phyloP scores from a whole-genome alignment of 30 jellyfish, hydroid and myxozoan species.

The Chrysaora quinquecirrha region DNA sequence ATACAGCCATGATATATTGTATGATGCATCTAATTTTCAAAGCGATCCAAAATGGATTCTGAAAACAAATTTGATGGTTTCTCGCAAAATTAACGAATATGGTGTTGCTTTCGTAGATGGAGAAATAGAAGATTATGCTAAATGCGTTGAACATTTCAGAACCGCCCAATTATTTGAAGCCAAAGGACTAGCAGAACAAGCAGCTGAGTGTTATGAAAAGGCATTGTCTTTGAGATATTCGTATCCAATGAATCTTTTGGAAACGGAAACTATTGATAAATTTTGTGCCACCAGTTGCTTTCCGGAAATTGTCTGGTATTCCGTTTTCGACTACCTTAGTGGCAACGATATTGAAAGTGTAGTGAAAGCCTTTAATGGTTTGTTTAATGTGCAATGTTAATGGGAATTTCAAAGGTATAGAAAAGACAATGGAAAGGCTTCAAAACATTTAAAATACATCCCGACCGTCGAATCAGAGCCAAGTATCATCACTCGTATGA shows the following conservation, averaged over 20 bases:
- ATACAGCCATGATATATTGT: conserved; percentile 53
- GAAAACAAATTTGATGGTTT: conserved; percentile 41
- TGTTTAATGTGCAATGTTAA: too few relatives aligned
- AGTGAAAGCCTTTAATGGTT: too few relatives aligned
- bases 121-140: conserved; percentile 51
- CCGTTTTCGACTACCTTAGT: too few relatives aligned
- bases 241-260: conserved; percentile 44
- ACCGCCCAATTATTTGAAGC: conserved; percentile 48
- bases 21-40: conserved; percentile 22
- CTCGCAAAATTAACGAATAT: not conserved
- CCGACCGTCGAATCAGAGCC: too few relatives aligned
- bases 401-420: too few relatives aligned
- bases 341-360: too few relatives aligned
- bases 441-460: too few relatives aligned
- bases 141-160: conserved; percentile 56
- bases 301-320: too few relatives aligned
- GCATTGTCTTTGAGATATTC: conserved; percentile 61
- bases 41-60: conserved; percentile 11
- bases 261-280: too few relatives aligned
- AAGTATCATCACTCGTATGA: too few relatives aligned
- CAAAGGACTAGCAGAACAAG: not conserved
- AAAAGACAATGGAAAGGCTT: too few relatives aligned
- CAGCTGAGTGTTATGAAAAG: conserved; percentile 50
- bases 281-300: too few relatives aligned
- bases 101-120: conserved; percentile 47